phyloP scores from a whole-genome alignment of 2,113 vertebrate species.

The Struthio camelus region DNA sequence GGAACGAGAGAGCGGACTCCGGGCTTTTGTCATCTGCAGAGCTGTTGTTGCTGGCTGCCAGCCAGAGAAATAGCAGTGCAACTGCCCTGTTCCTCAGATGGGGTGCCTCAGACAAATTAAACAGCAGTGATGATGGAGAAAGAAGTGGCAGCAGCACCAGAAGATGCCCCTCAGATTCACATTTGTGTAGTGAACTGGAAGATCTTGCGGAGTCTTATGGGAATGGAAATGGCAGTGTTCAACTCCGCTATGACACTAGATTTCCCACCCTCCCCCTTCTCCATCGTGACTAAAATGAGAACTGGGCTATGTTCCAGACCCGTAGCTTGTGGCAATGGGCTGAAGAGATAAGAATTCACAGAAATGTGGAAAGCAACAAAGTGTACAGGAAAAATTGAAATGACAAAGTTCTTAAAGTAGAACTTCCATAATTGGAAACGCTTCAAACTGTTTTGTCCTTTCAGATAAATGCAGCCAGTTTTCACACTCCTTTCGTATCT shows the following conservation, averaged over 20 bases:
- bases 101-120: neutral
- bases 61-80: neutral
- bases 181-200: neutral
- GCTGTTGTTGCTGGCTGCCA: conserved; percentile 3
- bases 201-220: neutral
- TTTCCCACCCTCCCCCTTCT: neutral
- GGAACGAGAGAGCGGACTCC: neutral
- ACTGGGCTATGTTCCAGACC: conserved; percentile 59
- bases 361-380: conserved; percentile 18
- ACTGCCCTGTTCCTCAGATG: neutral
- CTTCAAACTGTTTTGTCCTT: conserved; percentile 37
- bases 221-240: neutral
- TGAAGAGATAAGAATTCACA: conserved; percentile 62
- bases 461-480: conserved; percentile 46
- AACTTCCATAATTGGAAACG: conserved; percentile 29
- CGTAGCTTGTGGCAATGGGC: conserved; percentile 61
- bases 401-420: conserved; percentile 60
- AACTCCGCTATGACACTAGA: neutral
- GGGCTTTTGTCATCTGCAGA: neutral
- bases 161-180: neutral
- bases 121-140: neutral
- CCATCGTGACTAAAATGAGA: neutral
- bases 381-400: conserved; percentile 46
- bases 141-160: neutral
- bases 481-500: conserved; percentile 30